Percentiles rank a stretch among this genome's conserved stretches.
Conservation (phyloP, 2,113 vertebrate species). For the Platycercus adscitus region DNA sequence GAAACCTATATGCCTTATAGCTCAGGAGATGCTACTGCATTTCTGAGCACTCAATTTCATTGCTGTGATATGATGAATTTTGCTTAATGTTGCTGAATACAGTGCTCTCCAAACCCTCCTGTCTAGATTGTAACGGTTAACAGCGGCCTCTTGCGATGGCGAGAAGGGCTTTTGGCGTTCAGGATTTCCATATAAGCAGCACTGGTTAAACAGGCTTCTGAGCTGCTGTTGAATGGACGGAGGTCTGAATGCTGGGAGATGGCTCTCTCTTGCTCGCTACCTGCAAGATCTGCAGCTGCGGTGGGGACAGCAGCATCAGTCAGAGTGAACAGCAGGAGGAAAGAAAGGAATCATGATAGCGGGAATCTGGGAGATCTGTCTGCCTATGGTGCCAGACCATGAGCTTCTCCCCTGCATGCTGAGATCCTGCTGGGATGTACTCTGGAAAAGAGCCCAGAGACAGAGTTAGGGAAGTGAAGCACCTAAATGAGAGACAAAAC, state of each 20-base stretch:
- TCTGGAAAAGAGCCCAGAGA: neutral
- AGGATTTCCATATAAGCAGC: fast-evolving
- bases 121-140: fast-evolving
- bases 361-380: neutral
- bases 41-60: neutral
- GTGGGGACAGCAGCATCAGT: neutral
- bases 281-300: neutral
- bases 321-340: neutral
- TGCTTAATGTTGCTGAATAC: neutral
- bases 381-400: neutral
- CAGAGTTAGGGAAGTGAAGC: neutral
- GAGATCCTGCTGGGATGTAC: neutral
- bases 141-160: neutral
- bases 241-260: neutral
- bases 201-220: fast-evolving
- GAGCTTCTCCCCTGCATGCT: fast-evolving
- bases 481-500: neutral
- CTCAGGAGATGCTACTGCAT: neutral
- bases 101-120: neutral
- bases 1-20: neutral
- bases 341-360: neutral
- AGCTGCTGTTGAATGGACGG: neutral
- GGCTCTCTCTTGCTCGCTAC: too few relatives aligned
- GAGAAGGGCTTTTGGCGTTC: fast-evolving
- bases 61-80: neutral